These are phyloP conservation scores for Allygus modestus DNA, from an alignment of 2,888 invertebrate genomes.

Conservation along the genomic window DNA sequence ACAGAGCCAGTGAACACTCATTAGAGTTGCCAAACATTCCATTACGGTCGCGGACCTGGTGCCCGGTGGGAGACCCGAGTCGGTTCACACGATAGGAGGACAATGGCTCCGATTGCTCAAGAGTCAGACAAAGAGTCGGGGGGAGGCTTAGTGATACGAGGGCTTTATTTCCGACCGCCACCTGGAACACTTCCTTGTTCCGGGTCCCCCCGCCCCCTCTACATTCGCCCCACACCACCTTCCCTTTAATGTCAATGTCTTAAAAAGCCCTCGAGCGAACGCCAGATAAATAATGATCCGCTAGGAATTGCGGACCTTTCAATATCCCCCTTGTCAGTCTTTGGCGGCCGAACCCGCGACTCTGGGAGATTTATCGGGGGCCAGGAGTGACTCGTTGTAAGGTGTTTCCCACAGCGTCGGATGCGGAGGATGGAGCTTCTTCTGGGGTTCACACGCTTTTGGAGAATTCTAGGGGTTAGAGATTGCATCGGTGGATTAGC, in stretches of 20 bases:
- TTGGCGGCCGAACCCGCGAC: constrained; percentile 47
- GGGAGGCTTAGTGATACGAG: constrained; percentile 59
- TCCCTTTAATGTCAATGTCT: constrained; percentile 55
- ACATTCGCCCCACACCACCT: background rate
- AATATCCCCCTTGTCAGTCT: constrained; percentile 60
- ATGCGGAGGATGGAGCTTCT: background rate
- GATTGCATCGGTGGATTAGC: background rate
- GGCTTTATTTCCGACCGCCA: constrained; percentile 60
- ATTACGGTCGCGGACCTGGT: background rate
- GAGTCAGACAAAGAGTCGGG: constrained; percentile 54
- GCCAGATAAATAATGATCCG: constrained; percentile 62
- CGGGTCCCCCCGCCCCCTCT: constrained; percentile 48
- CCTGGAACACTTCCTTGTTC: constrained; percentile 62
- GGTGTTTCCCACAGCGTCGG: constrained; percentile 43
- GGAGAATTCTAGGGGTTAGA: background rate
- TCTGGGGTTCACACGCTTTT: constrained; percentile 22
- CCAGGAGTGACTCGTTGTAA: background rate
- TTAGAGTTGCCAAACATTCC: constrained; percentile 51
- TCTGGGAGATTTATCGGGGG: constrained; percentile 57
- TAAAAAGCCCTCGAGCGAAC: constrained; percentile 60
- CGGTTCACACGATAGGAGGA: constrained; percentile 56
- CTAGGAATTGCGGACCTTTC: constrained; percentile 55
- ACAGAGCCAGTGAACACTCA: constrained; percentile 33
- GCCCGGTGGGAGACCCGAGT: background rate
- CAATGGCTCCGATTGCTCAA: constrained; percentile 60